Evolutionary conservation across 2,888 invertebrate genomes (phyloP).

Genomic region (Ornithoptera priamus): DNA sequence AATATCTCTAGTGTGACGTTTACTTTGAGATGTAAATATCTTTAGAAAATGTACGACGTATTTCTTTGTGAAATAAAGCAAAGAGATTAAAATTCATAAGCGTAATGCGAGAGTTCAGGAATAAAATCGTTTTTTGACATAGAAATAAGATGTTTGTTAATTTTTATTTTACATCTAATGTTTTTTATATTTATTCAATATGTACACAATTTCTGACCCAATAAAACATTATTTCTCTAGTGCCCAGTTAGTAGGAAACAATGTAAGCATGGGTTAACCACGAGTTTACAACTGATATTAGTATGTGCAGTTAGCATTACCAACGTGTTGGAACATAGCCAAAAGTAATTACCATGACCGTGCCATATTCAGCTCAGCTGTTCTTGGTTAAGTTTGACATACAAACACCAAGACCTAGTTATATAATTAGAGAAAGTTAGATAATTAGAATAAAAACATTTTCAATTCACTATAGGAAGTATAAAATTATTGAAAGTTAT

Average conservation of each 20-base stretch:
- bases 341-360: constrained; percentile 39
- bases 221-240: background rate
- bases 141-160: too few relatives aligned
- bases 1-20: constrained; percentile 22
- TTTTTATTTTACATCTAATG: too few relatives aligned
- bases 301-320: constrained; percentile 12
- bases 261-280: constrained; percentile 14
- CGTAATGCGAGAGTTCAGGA: background rate
- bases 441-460: too few relatives aligned
- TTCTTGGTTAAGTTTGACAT: constrained; percentile 30
- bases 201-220: background rate
- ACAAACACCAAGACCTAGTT: constrained; percentile 21
- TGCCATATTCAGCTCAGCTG: constrained; percentile 46
- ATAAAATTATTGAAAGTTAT: too few relatives aligned
- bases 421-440: constrained; percentile 1
- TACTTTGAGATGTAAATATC: constrained; percentile 27
- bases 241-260: constrained; percentile 5
- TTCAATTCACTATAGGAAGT: too few relatives aligned
- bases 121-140: too few relatives aligned
- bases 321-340: constrained; percentile 45
- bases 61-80: constrained; percentile 4
- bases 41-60: constrained; percentile 16
- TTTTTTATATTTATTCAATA: too few relatives aligned
- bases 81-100: constrained; percentile 11
- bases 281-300: constrained; percentile 19